These are phyloP conservation scores for Siniperca scherzeri DNA, from an alignment of 2,797 vertebrate species.

Conservation along the genomic window DNA sequence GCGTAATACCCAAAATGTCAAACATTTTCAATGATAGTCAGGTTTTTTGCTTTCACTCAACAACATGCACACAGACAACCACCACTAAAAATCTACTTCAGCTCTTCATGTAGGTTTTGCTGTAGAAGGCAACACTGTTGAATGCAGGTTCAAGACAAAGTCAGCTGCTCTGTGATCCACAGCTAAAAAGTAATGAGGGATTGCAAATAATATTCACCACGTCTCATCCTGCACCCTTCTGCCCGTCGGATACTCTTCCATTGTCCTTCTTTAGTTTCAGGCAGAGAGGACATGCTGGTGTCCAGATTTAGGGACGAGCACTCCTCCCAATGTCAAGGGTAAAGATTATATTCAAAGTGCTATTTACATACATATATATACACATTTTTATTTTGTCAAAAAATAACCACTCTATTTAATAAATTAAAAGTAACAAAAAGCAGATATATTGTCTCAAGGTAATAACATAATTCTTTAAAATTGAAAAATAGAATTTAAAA, in stretches of 20 bases:
- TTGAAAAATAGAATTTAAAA: conserved; percentile 78
- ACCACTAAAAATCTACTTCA: conserved; percentile 44
- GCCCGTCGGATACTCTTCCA: conserved; percentile 19
- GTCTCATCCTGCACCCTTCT: conserved; percentile 27
- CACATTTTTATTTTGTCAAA: conserved; percentile 58
- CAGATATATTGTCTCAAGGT: conserved; percentile 54
- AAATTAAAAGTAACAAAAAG: conserved; percentile 75
- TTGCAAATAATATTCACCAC: conserved; percentile 40
- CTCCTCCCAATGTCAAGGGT: conserved; percentile 24
- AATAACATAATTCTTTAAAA: conserved; percentile 59
- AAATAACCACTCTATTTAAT: conserved; percentile 76
- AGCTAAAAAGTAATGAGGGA: conserved; percentile 45
- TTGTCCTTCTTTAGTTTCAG: conserved; percentile 12
- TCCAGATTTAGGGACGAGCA: conserved; percentile 45
- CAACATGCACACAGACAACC: conserved; percentile 68
- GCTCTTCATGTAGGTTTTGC: conserved; percentile 37
- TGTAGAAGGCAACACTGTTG: conserved; percentile 78
- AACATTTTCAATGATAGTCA: not conserved
- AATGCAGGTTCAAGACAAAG: conserved; percentile 64
- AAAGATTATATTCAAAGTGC: conserved; percentile 61
- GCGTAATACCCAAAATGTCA: conserved; percentile 14
- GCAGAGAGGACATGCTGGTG: conserved; percentile 55
- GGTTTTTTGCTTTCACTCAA: conserved; percentile 58
- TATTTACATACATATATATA: conserved; percentile 57
- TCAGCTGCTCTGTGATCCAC: conserved; percentile 51